Conservation (phyloP, 1,140 invertebrate species). For the Rhyacophila brunnea region DNA sequence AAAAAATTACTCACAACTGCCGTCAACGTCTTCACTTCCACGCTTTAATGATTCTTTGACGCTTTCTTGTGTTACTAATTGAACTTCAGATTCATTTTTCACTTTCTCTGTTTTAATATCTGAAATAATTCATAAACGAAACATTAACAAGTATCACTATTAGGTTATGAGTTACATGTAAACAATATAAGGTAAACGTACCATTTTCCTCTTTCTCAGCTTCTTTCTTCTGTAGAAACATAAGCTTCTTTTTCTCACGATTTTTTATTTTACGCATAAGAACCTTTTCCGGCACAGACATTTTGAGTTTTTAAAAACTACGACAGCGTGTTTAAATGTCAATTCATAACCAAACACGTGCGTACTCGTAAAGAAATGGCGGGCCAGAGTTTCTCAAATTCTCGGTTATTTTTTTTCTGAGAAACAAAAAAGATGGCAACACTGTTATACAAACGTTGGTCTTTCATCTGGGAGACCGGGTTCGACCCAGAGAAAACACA, state of each 20-base stretch:
- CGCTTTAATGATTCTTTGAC: constrained; percentile 34
- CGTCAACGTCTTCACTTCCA: constrained; percentile 34
- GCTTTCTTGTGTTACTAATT: constrained; percentile 12
- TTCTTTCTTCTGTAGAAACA: constrained; percentile 58
- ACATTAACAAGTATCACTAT: constrained; percentile 38
- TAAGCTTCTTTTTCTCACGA: constrained; percentile 69
- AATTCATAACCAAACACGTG: constrained; percentile 18
- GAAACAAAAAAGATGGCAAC: no score
- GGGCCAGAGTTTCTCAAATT: no score
- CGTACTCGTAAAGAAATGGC: neutral
- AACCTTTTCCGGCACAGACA: constrained; percentile 75
- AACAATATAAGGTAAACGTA: constrained; percentile 22
- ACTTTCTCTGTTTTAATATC: constrained; percentile 10
- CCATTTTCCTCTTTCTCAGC: constrained; percentile 32
- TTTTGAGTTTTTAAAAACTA: constrained; percentile 39
- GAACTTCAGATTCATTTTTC: neutral
- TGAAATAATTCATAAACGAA: constrained; percentile 24
- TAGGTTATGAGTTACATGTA: constrained; percentile 3
- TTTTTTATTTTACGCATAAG: constrained; percentile 77
- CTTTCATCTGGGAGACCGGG: no score
- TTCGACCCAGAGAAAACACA: no score
- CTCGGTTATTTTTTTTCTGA: no score
- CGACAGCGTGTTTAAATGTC: no score
- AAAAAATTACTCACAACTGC: neutral
- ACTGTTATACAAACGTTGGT: no score